Base-by-base conservation (phyloP, 2,797 vertebrate genomes). In the Gymnopithys bicolor region DNA sequence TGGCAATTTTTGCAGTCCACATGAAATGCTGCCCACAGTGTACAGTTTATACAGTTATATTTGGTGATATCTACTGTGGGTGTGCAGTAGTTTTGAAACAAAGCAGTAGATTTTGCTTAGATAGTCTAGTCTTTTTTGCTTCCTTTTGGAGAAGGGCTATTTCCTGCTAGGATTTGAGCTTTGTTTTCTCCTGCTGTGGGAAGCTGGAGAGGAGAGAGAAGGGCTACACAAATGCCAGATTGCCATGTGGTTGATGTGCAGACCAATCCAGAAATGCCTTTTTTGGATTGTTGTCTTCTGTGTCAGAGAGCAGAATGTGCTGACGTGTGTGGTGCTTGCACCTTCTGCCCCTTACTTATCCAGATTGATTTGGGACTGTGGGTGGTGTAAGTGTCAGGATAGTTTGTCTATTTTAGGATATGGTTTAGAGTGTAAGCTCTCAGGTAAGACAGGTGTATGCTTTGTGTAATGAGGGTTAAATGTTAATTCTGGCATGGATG, bases 81-180 rank as follows among this genome's bases (percentile, higher is more conserved):
- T 37, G 28, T 59, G 33, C 30, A 21, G 28, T 43, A 58, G 5
- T 10, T 5, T 60, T 80, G 82, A 83, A 91, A 28, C 12, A 39
- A 24, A 81, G 0, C 11, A 49, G 43, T 41, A 69, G 51, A 25
- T 84, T 93, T 80, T 93, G 35, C 39, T 77, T 81, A 46, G 46
- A 64, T 84, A 25, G 35, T 68, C 71, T 28, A 88, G 43, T 45
- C 66, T 66, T 7, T 63, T 77, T 76, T 77, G 21, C 25, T 89
- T 78, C 43, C 53, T 74, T 89, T 80, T 25, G 52, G 16, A 68
- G 58, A 37, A 86, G 37, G 24, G 35, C 5, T 52, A 25, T 76
- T 87, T 95, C n/a, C 55, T 80, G 55, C 59, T 89, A 49, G 71
- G 33, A 67, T 92, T 83, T 77, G 51, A 91, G 78, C 33, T 63